phyloP scores from a whole-genome alignment of 2,797 vertebrate species.

The Centroberyx gerrardi region DNA sequence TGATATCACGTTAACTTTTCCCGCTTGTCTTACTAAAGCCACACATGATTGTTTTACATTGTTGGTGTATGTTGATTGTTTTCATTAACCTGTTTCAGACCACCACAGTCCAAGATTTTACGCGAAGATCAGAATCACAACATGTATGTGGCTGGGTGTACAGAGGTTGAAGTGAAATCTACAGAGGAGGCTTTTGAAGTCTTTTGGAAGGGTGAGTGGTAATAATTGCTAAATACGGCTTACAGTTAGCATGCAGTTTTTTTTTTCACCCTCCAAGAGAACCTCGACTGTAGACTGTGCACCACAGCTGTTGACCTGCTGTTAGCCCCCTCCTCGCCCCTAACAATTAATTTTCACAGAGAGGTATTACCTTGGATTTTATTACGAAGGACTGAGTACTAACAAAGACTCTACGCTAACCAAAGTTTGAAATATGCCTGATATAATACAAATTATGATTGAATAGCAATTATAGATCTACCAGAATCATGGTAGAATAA shows the following conservation, averaged over 20 bases:
- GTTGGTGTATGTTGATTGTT: slow-evolving; percentile 11
- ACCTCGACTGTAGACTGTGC: too few species aligned
- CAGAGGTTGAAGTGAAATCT: slow-evolving; percentile 96
- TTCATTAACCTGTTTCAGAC: slow-evolving; percentile 79
- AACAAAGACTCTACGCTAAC: too few species aligned
- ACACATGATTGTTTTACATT: not conserved
- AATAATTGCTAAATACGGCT: not conserved
- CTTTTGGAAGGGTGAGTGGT: slow-evolving; percentile 93
- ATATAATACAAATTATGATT: not conserved
- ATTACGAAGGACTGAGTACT: too few species aligned
- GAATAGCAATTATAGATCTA: not conserved
- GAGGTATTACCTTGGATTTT: too few species aligned
- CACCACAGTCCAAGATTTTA: slow-evolving; percentile 94
- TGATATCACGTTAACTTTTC: slow-evolving; percentile 18
- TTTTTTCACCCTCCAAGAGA: too few species aligned
- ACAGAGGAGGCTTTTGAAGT: slow-evolving; percentile 98
- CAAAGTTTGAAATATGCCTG: too few species aligned
- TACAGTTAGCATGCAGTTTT: too few species aligned
- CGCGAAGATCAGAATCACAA: slow-evolving; percentile 98
- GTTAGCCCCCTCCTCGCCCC: too few species aligned
- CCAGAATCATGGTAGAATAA: not conserved
- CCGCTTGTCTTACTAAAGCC: slow-evolving; percentile 28
- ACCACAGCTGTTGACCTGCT: too few species aligned
- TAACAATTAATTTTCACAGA: too few species aligned
- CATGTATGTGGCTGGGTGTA: slow-evolving; percentile 97